A percentile compares a stretch with the other conserved stretches of the same genome.
Conservation (phyloP, 2,888 invertebrate species). For the Empis stercorea region DNA sequence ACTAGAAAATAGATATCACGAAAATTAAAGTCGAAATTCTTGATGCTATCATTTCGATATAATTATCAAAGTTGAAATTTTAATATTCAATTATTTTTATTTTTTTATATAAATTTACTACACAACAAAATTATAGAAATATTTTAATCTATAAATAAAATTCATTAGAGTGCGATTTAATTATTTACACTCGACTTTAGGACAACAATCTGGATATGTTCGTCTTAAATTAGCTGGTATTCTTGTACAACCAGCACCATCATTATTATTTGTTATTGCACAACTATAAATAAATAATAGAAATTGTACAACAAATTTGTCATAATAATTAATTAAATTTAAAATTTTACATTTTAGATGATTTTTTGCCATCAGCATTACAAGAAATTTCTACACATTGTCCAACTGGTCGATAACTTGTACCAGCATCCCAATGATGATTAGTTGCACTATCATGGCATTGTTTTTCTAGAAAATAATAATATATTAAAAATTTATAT, state of each 20-base stretch:
- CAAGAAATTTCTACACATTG: constrained; percentile 16
- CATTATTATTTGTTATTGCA: constrained; percentile 1
- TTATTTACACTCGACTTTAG: constrained; percentile 6
- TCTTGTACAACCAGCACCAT: constrained; percentile 14
- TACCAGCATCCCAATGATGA: constrained; percentile 9
- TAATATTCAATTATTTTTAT: no score
- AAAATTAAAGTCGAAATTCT: no score
- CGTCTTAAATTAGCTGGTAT: constrained; percentile 14
- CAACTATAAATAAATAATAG: constrained; percentile 2
- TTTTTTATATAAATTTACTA: no score
- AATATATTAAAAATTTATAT: background rate
- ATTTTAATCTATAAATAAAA: no score
- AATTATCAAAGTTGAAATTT: no score
- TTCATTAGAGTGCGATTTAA: no score
- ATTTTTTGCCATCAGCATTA: constrained; percentile 3
- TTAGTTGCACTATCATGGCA: constrained; percentile 10
- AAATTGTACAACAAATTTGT: background rate
- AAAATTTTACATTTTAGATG: constrained; percentile 15
- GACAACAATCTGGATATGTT: constrained; percentile 22
- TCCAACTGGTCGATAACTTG: constrained; percentile 15
- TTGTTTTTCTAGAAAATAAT: background rate
- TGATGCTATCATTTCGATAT: no score
- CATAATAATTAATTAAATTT: background rate
- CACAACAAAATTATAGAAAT: no score
- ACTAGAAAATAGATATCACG: no score